Conservation (phyloP, 92 coral and sea anemone genomes). For the Palythoa grandis region DNA sequence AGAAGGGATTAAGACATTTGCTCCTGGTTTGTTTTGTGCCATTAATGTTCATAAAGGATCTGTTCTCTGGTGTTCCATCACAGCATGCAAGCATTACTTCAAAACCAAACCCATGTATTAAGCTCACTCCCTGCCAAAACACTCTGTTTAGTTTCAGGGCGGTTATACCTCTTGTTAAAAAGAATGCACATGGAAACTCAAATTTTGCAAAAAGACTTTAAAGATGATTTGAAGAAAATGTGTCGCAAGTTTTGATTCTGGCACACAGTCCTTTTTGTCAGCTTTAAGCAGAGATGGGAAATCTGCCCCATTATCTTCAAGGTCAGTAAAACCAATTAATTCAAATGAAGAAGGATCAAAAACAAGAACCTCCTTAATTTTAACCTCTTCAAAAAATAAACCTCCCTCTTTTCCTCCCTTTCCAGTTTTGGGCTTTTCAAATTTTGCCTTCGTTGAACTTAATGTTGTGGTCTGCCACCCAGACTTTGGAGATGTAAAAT, state of each 20-base stretch:
- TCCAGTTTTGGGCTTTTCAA: constrained; percentile 46
- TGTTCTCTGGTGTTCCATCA: constrained; percentile 71
- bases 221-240: no score
- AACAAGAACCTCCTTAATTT: constrained; percentile 61
- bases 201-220: no score
- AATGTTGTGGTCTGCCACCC: constrained; percentile 61
- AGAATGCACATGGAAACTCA: no score
- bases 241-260: no score
- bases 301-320: constrained; percentile 48
- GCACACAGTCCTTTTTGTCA: no score
- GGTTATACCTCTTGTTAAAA: no score
- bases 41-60: constrained; percentile 61
- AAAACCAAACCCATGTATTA: constrained; percentile 60
- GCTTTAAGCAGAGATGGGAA: constrained; percentile 31
- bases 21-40: constrained; percentile 48
- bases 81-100: constrained; percentile 49
- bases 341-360: constrained; percentile 62
- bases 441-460: constrained; percentile 46
- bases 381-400: constrained; percentile 65
- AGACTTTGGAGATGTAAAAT: constrained; percentile 51
- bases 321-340: constrained; percentile 64
- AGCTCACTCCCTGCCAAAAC: constrained; percentile 70
- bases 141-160: no score
- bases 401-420: constrained; percentile 60
- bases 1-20: constrained; percentile 51